phyloP scores from a whole-genome alignment of 2,113 vertebrate genomes.

The Lycaon pictus region DNA sequence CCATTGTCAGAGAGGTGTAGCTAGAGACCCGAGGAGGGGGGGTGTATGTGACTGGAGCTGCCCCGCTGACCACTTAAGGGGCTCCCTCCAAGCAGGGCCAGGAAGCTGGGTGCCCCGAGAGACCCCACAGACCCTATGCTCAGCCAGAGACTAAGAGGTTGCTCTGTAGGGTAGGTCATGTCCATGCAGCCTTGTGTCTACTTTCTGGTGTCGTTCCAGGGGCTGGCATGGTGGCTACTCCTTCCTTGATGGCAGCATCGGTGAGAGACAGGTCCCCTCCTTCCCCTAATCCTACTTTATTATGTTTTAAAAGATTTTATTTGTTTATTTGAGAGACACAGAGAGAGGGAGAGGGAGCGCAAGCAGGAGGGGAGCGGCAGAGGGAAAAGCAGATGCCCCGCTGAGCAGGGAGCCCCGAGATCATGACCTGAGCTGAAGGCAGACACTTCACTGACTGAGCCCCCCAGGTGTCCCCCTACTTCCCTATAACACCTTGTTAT shows the following conservation, averaged over 20 bases:
- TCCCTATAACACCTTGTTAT: conserved; percentile 36
- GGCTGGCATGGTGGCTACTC: background rate
- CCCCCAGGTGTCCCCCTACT: background rate
- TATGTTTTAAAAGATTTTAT: no score
- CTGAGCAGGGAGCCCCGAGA: no score
- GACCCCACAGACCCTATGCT: background rate
- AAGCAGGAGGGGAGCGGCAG: no score
- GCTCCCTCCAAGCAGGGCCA: background rate
- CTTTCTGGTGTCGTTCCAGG: background rate
- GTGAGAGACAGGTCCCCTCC: background rate
- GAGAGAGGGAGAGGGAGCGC: no score
- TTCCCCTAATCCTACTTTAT: background rate
- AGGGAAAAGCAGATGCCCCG: no score
- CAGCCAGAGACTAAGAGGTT: background rate
- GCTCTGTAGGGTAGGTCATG: background rate
- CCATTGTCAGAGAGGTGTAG: background rate
- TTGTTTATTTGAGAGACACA: no score
- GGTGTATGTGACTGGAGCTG: background rate
- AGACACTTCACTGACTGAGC: no score
- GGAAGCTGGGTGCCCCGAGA: background rate
- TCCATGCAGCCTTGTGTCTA: background rate
- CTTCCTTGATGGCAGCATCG: background rate
- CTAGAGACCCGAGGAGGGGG: background rate
- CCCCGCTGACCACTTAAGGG: background rate
- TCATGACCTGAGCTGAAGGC: no score